Base-by-base conservation (phyloP, 1,140 invertebrate species). In the Leptinotarsa defecta region DNA sequence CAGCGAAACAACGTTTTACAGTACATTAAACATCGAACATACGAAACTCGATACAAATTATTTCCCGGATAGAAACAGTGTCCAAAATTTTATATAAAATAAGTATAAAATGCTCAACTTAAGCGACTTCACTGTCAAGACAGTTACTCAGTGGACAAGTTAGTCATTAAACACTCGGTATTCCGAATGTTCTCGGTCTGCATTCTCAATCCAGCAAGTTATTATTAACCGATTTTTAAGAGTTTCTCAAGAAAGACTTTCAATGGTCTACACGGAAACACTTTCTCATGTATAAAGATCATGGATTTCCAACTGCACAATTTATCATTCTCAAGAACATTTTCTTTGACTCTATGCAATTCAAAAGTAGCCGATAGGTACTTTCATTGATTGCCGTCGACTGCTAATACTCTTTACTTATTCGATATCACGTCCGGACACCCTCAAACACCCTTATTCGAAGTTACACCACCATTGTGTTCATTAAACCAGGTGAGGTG, bases 241-340 rank as follows among this genome's bases (percentile, higher is more conserved):
- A 57, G 15, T 19, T 15, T 57, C 52, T 15, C 15, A 19, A 57
- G 52, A 57, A 57, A 57, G 13, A 57, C 2, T 19, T 57, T n/a
- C 52, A 57, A 57, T 57, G 52, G 52, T 5, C 15, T 57, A 57
- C 52, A 57, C 52, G n/a, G 52, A 57, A 57, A 57, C 52, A 57
- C 52, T 57, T n/a, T 57, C 52, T 19, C 52, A 57, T 57, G 52
- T 57, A 57, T 57, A 57, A 57, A 57, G 52, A 57, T 57, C n/a
- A 57, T 57, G 52, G 52, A 57, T 19, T 57, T 62, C 13, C 13
- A 22, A 17, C 67, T 15, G 62, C 43, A 75, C 57, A 71, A 75
- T 75, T 75, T 75, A 75, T 75, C 74, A 70, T 70, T 75, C 68
- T 75, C 34, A 74, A 73, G 64, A 73, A 64, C 34, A 17, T 63